Evolutionary conservation across 2,888 invertebrate species (phyloP), one percentile per base, ranked within the genome.

Genomic region (Glyphotaelius pellucidus): DNA sequence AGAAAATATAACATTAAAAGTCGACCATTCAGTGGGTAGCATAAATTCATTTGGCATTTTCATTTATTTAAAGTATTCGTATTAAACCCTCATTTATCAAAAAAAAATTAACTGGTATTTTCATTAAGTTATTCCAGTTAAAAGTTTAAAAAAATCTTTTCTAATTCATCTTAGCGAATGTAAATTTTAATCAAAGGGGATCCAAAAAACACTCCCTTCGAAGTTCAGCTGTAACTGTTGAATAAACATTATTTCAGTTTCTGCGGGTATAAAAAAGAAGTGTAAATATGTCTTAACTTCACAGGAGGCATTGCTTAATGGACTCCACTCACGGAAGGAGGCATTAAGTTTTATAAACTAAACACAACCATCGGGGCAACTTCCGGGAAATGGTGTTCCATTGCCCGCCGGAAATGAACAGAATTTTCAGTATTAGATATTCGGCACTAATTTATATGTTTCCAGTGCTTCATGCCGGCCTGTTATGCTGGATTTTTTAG

Each of bases 321-420:
- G 91, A 87, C 89, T 79, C 92, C 80, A 92, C 92, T 85, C 93
- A 93, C 93, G 93, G 85, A 93, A 92, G 90, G 91, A 84, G 90
- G 92, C 90, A 91, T 92, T 92, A 92, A 92, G 90, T 93, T 93
- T 93, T 93, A 92, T 93, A 93, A 93, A 92, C 92, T 92, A 93
- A 92, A 92, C 92, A 92, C 92, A 85, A 85, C 92, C 83, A 93
- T 93, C 89, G 90, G 91, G 87, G 92, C 91, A 87, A 87, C 91
- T 93, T 93, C 92, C 93, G 92, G 92, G 79, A 91, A 87, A 90
- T 83, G 92, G 89, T 86, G 89, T 90, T 85, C 42, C 88, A 91
- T 91, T 89, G 88, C 90, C 79, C 89, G 86, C 86, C 80, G 84
- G 90, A 90, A 91, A 91, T 91, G 90, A 91, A 80, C 25, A 80